Evolutionary conservation across 2,113 vertebrate genomes (phyloP), one percentile per base, ranked within the genome.

Genomic region (Cnemophilus loriae): DNA sequence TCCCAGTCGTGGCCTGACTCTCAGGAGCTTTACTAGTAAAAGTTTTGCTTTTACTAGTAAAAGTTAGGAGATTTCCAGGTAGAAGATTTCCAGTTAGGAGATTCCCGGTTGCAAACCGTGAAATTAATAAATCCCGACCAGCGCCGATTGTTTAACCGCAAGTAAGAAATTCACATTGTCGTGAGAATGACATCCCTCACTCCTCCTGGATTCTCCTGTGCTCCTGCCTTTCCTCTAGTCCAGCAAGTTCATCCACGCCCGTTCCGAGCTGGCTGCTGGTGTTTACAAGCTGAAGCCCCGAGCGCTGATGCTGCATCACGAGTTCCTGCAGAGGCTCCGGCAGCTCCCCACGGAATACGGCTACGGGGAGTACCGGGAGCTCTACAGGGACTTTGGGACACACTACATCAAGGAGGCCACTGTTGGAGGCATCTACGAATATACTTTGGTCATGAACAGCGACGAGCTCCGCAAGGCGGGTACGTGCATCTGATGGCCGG

Each of bases 351-450:
- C 94, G 33, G 94, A 98, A 18, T 99, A 99, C 59, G 97, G 96
- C 68, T 99, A 99, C 0, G 99, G 99, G 4, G 99, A 99, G 56
- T 99, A 99, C 97, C 96, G 99, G 33, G 98, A 99, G 89, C 97
- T 99, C 84, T 98, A 97, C 97, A 98, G 96, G 11, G 99, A 99
- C 78, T 99, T 98, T 0, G 99, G 99, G 27, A 99, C 99, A 21
- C 99, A 99, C 70, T 99, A 98, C 94, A 97, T 99, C 97, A 98
- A 97, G 0, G 99, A 99, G 95, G 99, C 99, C 2, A 94, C 97
- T 1, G 97, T 99, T 0, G 99, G 99, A 8, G 99, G 99, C 79
- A 89, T 95, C 67, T 99, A 98, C 2, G 98, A 99, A 12, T 98
- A 99, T 61, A 99, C 98, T 4, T 84, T 99, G 77, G 92, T 99